A percentile compares a stretch with the other conserved stretches of the same genome.
phyloP scores from a whole-genome alignment of 2,797 vertebrate genomes.

The Naso thynnoides region DNA sequence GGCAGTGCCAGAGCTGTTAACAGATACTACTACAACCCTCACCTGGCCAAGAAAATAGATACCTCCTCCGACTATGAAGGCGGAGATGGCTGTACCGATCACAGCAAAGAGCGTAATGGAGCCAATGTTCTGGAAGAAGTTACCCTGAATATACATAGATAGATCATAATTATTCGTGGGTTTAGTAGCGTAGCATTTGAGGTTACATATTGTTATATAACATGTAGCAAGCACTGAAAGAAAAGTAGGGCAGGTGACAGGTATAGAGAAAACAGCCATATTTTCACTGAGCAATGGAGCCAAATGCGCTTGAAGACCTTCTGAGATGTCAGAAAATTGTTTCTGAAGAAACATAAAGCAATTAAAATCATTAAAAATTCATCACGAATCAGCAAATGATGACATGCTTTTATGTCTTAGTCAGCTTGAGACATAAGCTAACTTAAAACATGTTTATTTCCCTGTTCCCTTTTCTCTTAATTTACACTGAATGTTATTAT shows the following conservation, averaged over 20 bases:
- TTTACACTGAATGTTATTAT: neutral
- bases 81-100: slow-evolving; percentile 96
- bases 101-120: slow-evolving; percentile 98
- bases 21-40: slow-evolving; percentile 47
- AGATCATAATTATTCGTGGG: slow-evolving; percentile 16
- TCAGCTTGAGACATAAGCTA: neutral
- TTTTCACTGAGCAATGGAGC: neutral
- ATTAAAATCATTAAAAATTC: neutral
- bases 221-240: slow-evolving; percentile 7
- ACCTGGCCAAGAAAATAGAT: slow-evolving; percentile 99
- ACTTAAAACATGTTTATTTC: neutral
- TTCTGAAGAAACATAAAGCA: neutral
- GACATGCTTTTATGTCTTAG: neutral
- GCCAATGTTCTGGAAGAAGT: slow-evolving; percentile 99
- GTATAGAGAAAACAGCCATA: neutral
- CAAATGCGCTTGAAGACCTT: neutral
- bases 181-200: slow-evolving; percentile 4
- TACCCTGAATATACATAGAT: slow-evolving; percentile 86
- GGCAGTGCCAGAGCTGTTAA: neutral
- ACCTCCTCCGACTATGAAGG: slow-evolving; percentile 98
- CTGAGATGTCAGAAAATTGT: neutral
- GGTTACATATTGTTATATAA: slow-evolving; percentile 26
- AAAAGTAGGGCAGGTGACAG: slow-evolving; percentile 2
- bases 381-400: no score
- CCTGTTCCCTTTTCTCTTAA: neutral